phyloP scores from a whole-genome alignment of 2,113 vertebrate species.

The Cettia cetti region DNA sequence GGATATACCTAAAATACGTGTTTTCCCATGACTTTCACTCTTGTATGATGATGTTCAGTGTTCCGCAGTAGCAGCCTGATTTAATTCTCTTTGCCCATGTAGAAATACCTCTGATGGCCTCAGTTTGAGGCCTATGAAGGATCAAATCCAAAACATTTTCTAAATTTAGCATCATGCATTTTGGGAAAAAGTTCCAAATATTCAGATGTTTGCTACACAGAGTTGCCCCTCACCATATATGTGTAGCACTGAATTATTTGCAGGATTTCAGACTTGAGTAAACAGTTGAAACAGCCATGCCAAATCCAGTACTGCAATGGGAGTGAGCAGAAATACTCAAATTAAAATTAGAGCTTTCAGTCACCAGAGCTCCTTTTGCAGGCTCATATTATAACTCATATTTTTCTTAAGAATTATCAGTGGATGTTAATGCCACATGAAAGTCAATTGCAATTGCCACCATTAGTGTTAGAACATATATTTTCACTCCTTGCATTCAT shows the following conservation, averaged over 20 bases:
- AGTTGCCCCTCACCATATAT: slow-evolving; percentile 42
- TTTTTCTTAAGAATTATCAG: background rate
- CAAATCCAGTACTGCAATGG: background rate
- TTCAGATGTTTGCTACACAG: background rate
- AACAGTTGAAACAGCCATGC: background rate
- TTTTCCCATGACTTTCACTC: background rate
- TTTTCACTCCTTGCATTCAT: background rate
- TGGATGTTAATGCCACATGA: background rate
- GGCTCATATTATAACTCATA: background rate
- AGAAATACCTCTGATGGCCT: background rate
- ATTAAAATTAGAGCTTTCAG: background rate
- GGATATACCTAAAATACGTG: background rate
- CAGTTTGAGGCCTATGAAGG: background rate
- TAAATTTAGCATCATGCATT: slow-evolving; percentile 43
- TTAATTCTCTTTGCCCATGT: background rate
- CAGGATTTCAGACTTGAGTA: slow-evolving; percentile 8
- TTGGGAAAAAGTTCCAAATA: slow-evolving; percentile 44
- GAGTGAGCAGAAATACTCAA: background rate
- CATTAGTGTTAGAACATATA: background rate
- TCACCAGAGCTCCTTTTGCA: background rate
- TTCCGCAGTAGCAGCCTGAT: background rate
- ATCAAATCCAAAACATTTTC: slow-evolving; percentile 25
- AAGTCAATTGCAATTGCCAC: background rate
- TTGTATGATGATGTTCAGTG: background rate
- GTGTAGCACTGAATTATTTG: slow-evolving; percentile 43